These are phyloP conservation scores for Papilio machaon DNA, from an alignment of 1,140 invertebrate species.

Conservation along the genomic window DNA sequence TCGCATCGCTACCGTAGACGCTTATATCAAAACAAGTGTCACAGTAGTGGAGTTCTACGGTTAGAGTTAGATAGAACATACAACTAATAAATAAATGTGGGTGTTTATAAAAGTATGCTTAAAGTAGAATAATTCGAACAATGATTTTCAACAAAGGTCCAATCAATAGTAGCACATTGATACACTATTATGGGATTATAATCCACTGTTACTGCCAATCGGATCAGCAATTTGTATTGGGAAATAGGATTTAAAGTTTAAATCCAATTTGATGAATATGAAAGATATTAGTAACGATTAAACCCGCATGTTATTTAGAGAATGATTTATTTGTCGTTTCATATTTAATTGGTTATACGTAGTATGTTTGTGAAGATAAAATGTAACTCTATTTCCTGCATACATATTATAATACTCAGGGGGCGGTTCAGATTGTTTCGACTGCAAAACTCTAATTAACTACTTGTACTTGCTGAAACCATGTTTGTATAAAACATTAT, in stretches of 20 bases:
- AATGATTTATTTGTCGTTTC: neutral
- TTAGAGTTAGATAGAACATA: too few relatives aligned
- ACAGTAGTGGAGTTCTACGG: too few relatives aligned
- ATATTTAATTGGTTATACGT: neutral
- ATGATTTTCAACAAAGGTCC: neutral
- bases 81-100: too few relatives aligned
- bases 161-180: neutral
- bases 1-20: too few relatives aligned
- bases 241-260: slow-evolving; percentile 18
- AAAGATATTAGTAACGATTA: slow-evolving; percentile 5
- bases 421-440: too few relatives aligned
- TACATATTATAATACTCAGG: too few relatives aligned
- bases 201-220: neutral
- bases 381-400: neutral
- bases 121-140: too few relatives aligned
- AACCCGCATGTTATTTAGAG: neutral
- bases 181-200: neutral
- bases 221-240: slow-evolving; percentile 20
- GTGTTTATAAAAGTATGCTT: too few relatives aligned
- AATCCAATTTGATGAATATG: slow-evolving; percentile 16
- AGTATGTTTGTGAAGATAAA: neutral
- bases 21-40: too few relatives aligned
- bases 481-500: too few relatives aligned
- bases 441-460: too few relatives aligned
- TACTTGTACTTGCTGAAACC: too few relatives aligned